A percentile compares a stretch with the other conserved stretches of the same genome.
Conservation (phyloP, 2,888 invertebrate species). For the Apomyelois bistriatella region DNA sequence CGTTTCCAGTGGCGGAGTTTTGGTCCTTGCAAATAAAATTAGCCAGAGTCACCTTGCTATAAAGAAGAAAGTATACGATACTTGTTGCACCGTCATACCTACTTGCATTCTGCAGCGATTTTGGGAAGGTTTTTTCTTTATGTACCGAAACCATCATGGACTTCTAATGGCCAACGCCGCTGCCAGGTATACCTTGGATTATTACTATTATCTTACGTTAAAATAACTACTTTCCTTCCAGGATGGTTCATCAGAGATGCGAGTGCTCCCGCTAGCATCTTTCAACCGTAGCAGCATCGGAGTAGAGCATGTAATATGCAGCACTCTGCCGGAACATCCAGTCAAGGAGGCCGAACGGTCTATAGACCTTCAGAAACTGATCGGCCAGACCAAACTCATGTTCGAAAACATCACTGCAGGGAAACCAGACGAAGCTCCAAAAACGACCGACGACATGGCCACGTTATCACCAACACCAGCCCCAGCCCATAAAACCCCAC, state of each 20-base stretch:
- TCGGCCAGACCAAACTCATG: conserved; percentile 42
- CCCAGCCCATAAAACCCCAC: conserved; percentile 1
- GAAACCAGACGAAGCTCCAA: not conserved
- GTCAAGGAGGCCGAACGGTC: conserved; percentile 63
- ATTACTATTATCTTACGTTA: no score
- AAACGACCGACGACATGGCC: not conserved
- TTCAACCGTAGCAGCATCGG: conserved; percentile 46
- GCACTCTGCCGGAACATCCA: conserved; percentile 39
- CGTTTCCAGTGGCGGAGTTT: no score
- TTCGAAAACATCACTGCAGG: conserved; percentile 23
- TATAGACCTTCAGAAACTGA: conserved; percentile 61
- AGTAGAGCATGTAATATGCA: not conserved
- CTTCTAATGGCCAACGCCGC: no score
- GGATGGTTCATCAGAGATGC: conserved; percentile 48
- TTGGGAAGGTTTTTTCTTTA: no score
- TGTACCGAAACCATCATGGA: no score
- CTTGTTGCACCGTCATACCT: no score
- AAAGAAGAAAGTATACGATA: no score
- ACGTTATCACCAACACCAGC: not conserved
- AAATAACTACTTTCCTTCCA: conserved; percentile 34
- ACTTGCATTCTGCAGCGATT: no score
- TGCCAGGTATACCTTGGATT: no score
- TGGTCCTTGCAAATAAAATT: no score
- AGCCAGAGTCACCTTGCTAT: no score
- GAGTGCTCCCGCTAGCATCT: conserved; percentile 58